Conservation (phyloP, 1,140 invertebrate species). For the Helicoverpa zea region DNA sequence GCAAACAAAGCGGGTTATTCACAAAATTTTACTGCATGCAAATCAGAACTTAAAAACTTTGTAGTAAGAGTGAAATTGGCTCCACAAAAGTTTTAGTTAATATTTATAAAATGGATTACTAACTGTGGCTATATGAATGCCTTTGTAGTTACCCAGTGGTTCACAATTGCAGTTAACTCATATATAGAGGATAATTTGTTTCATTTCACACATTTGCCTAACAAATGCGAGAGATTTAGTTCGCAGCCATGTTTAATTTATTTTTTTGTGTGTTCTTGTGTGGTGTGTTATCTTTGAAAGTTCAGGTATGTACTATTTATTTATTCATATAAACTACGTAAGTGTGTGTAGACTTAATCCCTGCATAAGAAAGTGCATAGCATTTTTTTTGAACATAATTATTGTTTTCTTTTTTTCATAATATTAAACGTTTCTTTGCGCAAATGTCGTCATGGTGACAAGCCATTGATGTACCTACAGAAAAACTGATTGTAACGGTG, state of each 20-base stretch:
- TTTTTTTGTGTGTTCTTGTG: constrained; percentile 38
- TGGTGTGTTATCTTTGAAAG: constrained; percentile 7
- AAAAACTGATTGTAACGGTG: too few species aligned
- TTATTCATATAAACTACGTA: too few species aligned
- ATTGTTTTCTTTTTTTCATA: background rate
- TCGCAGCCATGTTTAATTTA: constrained; percentile 9
- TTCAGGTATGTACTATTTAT: background rate
- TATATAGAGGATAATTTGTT: constrained; percentile 56
- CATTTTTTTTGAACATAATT: too few species aligned
- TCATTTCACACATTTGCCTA: constrained; percentile 59
- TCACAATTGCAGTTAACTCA: constrained; percentile 21
- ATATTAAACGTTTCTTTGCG: background rate
- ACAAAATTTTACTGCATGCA: background rate
- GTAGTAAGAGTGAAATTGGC: background rate
- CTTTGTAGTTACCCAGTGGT: constrained; percentile 41
- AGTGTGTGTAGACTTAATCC: too few species aligned
- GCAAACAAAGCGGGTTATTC: constrained; percentile 1
- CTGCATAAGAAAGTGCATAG: too few species aligned
- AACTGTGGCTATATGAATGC: constrained; percentile 13
- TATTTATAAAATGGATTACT: constrained; percentile 37
- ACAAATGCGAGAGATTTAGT: constrained; percentile 16
- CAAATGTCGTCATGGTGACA: too few species aligned
- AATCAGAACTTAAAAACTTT: background rate
- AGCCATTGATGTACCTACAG: too few species aligned
- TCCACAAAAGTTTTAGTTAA: background rate